Evolutionary conservation across 2,888 invertebrate genomes (phyloP).

Genomic region (Acronicta psi): DNA sequence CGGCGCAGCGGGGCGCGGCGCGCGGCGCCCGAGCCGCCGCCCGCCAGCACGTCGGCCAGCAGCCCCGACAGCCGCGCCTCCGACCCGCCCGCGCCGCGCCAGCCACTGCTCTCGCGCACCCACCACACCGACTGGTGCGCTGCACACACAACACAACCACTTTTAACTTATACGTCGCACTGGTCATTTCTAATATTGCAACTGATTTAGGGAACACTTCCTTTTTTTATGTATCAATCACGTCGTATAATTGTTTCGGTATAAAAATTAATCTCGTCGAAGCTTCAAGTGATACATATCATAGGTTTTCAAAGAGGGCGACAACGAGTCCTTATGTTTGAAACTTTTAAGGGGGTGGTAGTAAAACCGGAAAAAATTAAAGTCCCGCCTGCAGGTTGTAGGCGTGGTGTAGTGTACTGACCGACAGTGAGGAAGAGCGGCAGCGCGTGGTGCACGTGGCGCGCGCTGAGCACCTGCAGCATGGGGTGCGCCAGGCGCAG

Average conservation of each 20-base stretch:
- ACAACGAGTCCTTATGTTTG: too few relatives aligned
- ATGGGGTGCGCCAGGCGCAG: conserved; percentile 93
- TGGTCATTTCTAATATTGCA: conserved; percentile 64
- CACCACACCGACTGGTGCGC: conserved; percentile 69
- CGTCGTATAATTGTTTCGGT: too few relatives aligned
- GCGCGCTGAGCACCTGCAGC: conserved; percentile 91
- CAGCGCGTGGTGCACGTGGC: conserved; percentile 89
- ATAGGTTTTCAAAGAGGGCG: too few relatives aligned
- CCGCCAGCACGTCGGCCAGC: conserved; percentile 91
- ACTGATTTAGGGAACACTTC: too few relatives aligned
- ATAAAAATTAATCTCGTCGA: too few relatives aligned
- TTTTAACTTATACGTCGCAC: background rate
- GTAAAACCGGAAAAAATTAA: too few relatives aligned
- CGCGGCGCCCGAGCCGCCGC: conserved; percentile 89
- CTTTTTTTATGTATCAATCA: too few relatives aligned
- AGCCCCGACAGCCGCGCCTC: conserved; percentile 90
- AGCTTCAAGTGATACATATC: too few relatives aligned
- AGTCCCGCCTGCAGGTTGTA: too few relatives aligned
- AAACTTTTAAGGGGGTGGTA: too few relatives aligned
- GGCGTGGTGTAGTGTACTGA: conserved; percentile 35
- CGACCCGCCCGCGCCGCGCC: conserved; percentile 88
- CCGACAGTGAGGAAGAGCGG: conserved; percentile 92
- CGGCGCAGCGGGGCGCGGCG: conserved; percentile 91
- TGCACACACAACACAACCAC: conserved; percentile 62
- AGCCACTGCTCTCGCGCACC: conserved; percentile 86